Percentiles rank a stretch among this genome's conserved stretches.
Evolutionary conservation across 2,888 invertebrate species (phyloP).

Genomic region (Corythucha ciliata): DNA sequence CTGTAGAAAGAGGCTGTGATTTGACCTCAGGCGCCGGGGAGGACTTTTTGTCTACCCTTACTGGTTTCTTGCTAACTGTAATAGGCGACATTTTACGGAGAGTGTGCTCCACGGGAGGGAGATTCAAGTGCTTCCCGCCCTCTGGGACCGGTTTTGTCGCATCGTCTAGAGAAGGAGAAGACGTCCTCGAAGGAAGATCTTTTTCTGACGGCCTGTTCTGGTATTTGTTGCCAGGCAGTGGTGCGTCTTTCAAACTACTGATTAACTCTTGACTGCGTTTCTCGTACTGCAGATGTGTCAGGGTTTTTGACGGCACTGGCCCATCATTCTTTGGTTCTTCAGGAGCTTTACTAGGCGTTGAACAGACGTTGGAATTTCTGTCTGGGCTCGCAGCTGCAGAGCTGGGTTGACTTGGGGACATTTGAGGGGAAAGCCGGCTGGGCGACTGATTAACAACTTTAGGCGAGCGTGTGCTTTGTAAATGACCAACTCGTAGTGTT

Average conservation of each 20-base stretch:
- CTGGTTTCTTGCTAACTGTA: constrained; percentile 31
- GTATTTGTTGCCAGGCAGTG: constrained; percentile 8
- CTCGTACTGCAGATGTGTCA: constrained; percentile 29
- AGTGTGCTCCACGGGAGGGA: constrained; percentile 34
- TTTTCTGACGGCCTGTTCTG: constrained; percentile 4
- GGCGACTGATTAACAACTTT: constrained; percentile 19
- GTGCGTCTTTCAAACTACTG: constrained; percentile 24
- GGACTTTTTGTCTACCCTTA: no score
- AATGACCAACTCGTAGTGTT: constrained; percentile 16
- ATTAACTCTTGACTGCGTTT: constrained; percentile 28
- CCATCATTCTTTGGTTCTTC: constrained; percentile 4
- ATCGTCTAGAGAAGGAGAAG: constrained; percentile 15
- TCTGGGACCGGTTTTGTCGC: constrained; percentile 16
- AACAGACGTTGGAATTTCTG: constrained; percentile 6
- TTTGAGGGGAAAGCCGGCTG: constrained; percentile 9
- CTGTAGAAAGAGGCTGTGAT: no score
- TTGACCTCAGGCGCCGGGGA: no score
- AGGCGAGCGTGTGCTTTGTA: constrained; percentile 2
- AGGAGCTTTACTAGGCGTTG: constrained; percentile 8
- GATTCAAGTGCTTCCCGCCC: constrained; percentile 31
- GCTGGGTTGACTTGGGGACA: constrained; percentile 13
- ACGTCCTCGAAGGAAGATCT: constrained; percentile 3
- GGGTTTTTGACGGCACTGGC: constrained; percentile 12
- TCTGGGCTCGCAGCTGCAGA: neutral
- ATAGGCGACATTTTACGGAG: constrained; percentile 31